A percentile compares a stretch with the other conserved stretches of the same genome.
Conservation (phyloP, 1,140 invertebrate species). For the Sarcophaga peregrina region DNA sequence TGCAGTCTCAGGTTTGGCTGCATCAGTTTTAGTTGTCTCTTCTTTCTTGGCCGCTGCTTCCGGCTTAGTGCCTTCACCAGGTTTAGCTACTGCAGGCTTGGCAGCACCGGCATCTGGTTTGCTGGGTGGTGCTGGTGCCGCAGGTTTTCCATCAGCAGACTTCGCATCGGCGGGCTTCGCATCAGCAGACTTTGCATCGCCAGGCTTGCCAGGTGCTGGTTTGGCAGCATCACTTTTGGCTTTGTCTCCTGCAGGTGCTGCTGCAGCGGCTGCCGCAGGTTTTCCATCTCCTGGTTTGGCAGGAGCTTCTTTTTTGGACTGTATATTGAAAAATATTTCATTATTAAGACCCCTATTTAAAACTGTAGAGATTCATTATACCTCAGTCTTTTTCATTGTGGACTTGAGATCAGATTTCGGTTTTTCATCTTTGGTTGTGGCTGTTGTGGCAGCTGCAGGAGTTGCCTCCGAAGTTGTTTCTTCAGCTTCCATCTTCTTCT, state of each 20-base stretch:
- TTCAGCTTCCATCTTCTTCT: conserved; percentile 69
- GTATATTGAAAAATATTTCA: background rate
- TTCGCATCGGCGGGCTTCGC: conserved; percentile 37
- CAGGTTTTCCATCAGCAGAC: conserved; percentile 6
- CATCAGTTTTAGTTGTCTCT: conserved; percentile 55
- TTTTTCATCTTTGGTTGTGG: conserved; percentile 49
- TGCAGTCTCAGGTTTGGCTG: conserved; percentile 51
- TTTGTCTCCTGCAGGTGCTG: conserved; percentile 53
- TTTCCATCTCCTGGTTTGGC: conserved; percentile 58
- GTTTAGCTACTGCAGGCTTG: conserved; percentile 58
- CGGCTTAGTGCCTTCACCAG: conserved; percentile 55
- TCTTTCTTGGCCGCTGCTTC: conserved; percentile 61
- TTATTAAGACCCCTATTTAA: background rate
- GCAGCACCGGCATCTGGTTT: conserved; percentile 52
- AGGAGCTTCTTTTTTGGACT: conserved; percentile 45
- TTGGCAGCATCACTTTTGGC: conserved; percentile 51
- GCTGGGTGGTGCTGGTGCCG: conserved; percentile 20
- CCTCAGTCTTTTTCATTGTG: background rate
- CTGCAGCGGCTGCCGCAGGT: conserved; percentile 46
- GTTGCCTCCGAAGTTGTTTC: conserved; percentile 45
- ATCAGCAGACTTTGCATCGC: conserved; percentile 1
- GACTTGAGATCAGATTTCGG: conserved; percentile 36
- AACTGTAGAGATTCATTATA: background rate
- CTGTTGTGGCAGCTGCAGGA: background rate
- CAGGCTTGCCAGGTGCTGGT: conserved; percentile 52